Evolutionary conservation across 30 jellyfish, hydroid and myxozoan species (phyloP), one percentile per base, ranked within the genome.

Genomic region (Clytia hemisphaerica): DNA sequence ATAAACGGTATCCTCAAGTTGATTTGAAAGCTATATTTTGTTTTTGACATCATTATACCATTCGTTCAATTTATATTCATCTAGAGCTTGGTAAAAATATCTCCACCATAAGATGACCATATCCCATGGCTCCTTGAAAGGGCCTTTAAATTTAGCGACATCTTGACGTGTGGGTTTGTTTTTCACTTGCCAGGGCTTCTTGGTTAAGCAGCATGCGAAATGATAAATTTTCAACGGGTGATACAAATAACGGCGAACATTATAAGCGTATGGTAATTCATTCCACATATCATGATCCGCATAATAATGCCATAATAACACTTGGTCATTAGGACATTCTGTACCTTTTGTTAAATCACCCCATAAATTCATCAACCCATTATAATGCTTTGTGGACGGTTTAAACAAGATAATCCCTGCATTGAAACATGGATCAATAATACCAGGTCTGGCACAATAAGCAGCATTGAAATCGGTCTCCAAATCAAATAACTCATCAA

Each of bases 171-270:
- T 27, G 2, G 95, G 87, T 44, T 67, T 84, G 12, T 33, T 53
- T 49, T 58, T 37, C 49, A 89, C 85, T 27, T 83, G 73, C 98
- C 98, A 89, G 0, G 98, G 86, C 72, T 89, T 89, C 25, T 93
- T 93, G 12, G 98, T 89, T 37, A 89, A 33, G 54, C 98, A 89
- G 70, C 98, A 89, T 15, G 98, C 98, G 76, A 89, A 89, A 64
- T 89, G 98, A 53, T 89, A 89, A 4, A 89, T 88, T 48, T 89
- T 89, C 93, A 89, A 68, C 25, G 98, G 98, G 51, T 89, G 95
- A 54, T 89, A 89, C 22, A 89, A 73, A 28, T 76, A 80, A 46
- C 98, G 76, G 24, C 98, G 83, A 16, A 89, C 95, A 58, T 89
- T 89, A 45, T 89, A 89, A 1, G 98, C 95, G 46, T 89, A 89